These are phyloP conservation scores for Pangasius larnaudii DNA, from an alignment of 2,797 vertebrate species.

Conservation along the genomic window DNA sequence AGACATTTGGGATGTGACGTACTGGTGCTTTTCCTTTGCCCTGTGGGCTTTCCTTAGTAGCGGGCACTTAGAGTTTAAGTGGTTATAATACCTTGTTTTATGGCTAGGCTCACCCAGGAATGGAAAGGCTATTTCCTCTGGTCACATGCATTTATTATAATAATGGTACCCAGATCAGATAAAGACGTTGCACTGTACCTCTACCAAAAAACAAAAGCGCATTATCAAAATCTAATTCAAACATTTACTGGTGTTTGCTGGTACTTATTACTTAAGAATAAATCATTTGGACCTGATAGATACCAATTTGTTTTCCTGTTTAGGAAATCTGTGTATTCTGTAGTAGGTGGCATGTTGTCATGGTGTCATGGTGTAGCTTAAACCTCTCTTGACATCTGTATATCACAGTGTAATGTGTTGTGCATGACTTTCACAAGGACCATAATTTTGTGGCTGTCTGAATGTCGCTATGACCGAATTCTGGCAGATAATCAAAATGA, in stretches of 20 bases:
- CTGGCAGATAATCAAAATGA: not conserved
- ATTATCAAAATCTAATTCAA: slow-evolving; percentile 18
- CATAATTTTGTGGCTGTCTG: not conserved
- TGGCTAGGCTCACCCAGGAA: slow-evolving; percentile 49
- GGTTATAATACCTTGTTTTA: slow-evolving; percentile 64
- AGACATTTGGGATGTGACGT: slow-evolving; percentile 13
- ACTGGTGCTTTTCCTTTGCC: slow-evolving; percentile 26
- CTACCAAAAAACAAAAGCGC: not conserved
- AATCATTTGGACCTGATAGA: not conserved
- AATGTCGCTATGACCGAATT: not conserved
- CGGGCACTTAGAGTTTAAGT: slow-evolving; percentile 57
- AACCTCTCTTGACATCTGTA: not conserved
- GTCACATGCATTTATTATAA: slow-evolving; percentile 53
- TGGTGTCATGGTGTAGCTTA: not conserved
- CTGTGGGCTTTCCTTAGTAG: slow-evolving; percentile 38
- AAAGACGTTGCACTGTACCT: slow-evolving; percentile 29
- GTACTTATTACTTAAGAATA: not conserved
- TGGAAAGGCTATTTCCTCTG: slow-evolving; percentile 56
- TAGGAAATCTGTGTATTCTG: not conserved
- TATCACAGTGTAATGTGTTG: not conserved
- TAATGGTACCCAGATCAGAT: slow-evolving; percentile 56
- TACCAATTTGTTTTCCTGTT: not conserved
- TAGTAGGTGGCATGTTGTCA: not conserved
- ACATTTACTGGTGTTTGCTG: not conserved
- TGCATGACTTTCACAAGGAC: not conserved